These are phyloP conservation scores for Amia ocellicauda DNA, from an alignment of 2,113 vertebrate species.

Conservation along the genomic window DNA sequence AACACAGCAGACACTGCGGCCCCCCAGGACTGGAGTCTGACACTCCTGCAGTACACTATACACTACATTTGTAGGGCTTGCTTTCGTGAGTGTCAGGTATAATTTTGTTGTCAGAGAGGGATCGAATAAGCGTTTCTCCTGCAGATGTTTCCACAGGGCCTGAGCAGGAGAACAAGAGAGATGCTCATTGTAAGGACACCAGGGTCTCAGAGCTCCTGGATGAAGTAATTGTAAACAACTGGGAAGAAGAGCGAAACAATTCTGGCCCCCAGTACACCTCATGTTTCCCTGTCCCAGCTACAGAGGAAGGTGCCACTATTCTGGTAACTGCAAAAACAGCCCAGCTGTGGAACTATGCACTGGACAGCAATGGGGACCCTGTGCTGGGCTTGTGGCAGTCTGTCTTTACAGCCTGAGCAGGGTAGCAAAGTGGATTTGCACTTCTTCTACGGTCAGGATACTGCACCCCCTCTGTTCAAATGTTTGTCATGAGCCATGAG, in stretches of 20 bases:
- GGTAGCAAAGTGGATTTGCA: no score
- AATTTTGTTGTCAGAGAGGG: no score
- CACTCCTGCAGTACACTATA: no score
- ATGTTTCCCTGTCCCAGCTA: slow-evolving; percentile 69
- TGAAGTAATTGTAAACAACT: not conserved
- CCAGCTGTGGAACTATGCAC: slow-evolving; percentile 45
- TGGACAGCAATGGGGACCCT: slow-evolving; percentile 33
- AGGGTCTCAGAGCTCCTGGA: slow-evolving; percentile 23
- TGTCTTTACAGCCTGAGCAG: slow-evolving; percentile 14
- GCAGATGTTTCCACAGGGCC: slow-evolving; percentile 12
- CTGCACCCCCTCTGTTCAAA: no score
- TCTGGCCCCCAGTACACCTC: slow-evolving; percentile 30
- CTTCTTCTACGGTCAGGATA: no score
- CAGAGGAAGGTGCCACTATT: slow-evolving; percentile 71
- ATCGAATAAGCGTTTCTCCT: no score
- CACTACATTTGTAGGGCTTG: no score
- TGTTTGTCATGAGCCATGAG: no score
- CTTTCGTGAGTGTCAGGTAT: no score
- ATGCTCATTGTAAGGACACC: slow-evolving; percentile 20
- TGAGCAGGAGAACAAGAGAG: slow-evolving; percentile 20
- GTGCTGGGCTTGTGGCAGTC: slow-evolving; percentile 16
- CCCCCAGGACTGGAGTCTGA: no score
- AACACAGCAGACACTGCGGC: no score
- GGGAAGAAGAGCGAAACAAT: slow-evolving; percentile 3
- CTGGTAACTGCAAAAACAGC: slow-evolving; percentile 74